Conservation (phyloP, 2,113 vertebrate species). For the Indri indri region DNA sequence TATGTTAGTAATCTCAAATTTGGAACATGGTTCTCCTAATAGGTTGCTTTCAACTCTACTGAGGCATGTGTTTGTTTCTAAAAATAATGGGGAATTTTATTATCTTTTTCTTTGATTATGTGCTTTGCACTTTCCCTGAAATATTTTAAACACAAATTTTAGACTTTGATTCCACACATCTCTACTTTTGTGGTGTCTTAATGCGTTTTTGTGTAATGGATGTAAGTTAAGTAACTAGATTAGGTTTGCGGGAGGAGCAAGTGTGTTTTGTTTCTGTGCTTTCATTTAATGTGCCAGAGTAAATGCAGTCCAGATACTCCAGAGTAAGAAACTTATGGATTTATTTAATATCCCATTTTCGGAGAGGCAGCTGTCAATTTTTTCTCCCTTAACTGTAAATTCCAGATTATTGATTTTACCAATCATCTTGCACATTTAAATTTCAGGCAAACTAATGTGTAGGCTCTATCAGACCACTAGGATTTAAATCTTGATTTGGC, state of each 20-base stretch:
- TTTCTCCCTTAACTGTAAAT: neutral
- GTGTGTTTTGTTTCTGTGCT: slow-evolving; percentile 3
- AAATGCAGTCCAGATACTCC: neutral
- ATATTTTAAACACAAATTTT: slow-evolving; percentile 26
- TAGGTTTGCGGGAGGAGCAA: neutral
- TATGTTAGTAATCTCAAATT: neutral
- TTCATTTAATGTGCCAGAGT: neutral
- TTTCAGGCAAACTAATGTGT: slow-evolving; percentile 28
- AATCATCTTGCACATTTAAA: slow-evolving; percentile 8
- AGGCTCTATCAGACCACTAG: neutral
- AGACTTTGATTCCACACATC: neutral
- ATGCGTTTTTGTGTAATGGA: neutral
- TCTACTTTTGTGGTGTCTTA: neutral
- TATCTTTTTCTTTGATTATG: neutral
- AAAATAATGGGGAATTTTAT: slow-evolving; percentile 21
- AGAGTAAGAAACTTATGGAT: neutral
- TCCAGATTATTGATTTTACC: slow-evolving; percentile 4
- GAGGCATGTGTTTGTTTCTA: neutral
- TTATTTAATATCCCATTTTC: slow-evolving; percentile 30
- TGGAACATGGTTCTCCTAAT: neutral
- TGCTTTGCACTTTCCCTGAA: neutral
- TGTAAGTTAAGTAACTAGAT: slow-evolving; percentile 29
- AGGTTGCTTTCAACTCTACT: neutral
- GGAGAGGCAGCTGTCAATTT: neutral
- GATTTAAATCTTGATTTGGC: neutral